Conservation (phyloP, 2,113 vertebrate species). For the Brachyhypopomus gauderio region DNA sequence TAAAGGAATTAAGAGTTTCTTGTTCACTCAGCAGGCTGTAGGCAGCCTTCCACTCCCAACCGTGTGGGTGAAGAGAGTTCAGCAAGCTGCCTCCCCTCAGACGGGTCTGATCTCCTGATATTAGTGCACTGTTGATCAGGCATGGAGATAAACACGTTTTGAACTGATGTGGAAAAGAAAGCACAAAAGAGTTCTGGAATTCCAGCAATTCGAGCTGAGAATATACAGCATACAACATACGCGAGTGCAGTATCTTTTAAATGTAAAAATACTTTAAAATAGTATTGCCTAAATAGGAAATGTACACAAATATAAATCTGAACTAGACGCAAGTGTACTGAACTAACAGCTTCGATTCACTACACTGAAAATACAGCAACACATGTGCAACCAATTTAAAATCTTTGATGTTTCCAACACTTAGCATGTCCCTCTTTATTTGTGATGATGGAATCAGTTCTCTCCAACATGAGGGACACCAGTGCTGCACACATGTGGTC, state of each 20-base stretch:
- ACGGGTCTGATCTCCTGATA: slow-evolving; percentile 13
- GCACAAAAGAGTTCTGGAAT: not conserved
- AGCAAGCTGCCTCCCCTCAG: slow-evolving; percentile 19
- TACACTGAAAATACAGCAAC: not conserved
- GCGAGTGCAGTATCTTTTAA: not conserved
- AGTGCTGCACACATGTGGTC: not conserved
- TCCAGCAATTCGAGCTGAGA: not conserved
- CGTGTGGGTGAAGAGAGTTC: slow-evolving; percentile 34
- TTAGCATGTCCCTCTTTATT: not conserved
- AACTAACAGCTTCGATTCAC: not conserved
- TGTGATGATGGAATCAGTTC: too few relatives aligned
- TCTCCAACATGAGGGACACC: not conserved
- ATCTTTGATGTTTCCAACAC: not conserved
- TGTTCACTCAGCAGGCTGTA: slow-evolving; percentile 41
- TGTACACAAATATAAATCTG: too few relatives aligned
- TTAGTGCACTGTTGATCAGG: slow-evolving; percentile 37
- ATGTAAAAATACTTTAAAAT: not conserved
- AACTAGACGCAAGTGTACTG: too few relatives aligned
- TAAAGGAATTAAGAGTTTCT: slow-evolving; percentile 30
- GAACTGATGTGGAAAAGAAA: not conserved
- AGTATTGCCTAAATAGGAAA: not conserved
- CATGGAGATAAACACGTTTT: not conserved
- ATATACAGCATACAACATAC: not conserved
- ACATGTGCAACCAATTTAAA: not conserved
- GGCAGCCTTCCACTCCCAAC: slow-evolving; percentile 41